Evolutionary conservation across 2,113 vertebrate species (phyloP), one percentile per base, ranked within the genome.

Genomic region (Oryzias curvinotus): DNA sequence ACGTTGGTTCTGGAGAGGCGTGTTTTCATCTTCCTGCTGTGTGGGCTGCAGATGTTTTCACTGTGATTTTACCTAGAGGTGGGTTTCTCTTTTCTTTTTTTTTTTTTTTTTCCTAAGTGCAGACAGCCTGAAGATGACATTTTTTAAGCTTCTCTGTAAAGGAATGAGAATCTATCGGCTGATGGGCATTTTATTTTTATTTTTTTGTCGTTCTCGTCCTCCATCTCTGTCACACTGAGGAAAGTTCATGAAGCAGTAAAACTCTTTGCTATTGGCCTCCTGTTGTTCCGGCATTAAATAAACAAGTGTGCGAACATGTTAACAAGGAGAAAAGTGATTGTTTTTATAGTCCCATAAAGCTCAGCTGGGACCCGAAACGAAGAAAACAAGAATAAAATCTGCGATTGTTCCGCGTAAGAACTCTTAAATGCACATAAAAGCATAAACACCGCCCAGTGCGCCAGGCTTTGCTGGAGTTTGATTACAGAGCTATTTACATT

Each of bases 401-500:
- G 30, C 52, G 45, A 48, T 52, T 59, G 47, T 52, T 52, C 26
- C 44, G 52, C 52, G 53, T 30, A 55, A 23, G 16, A 16, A 18
- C 43, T 60, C 7, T 50, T 41, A 28, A 47, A 18, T 68, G 57
- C 58, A 66, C 59, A 50, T 63, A 25, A 17, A 7, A 28, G 41
- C 30, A 36, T 17, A 18, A n/a, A 36, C 70, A 74, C 62, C 53
- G 70, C 68, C 77, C 68, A 76, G 48, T 44, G 41, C 19, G 48
- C 68, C 55, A 41, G 66, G 49, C 55, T 73, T 4, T 54, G 44
- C 65, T 58, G 62, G 62, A 81, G 75, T 73, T 71, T 86, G 64
- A 80, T 85, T 88, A 86, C 75, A 83, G 76, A 55, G 75, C 77
- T 91, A 87, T 91, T 92, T 90, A 90, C 89, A 88, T 89, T 86